Evolutionary conservation across 2,113 vertebrate species (phyloP).

Genomic region (Corvus moneduloides): DNA sequence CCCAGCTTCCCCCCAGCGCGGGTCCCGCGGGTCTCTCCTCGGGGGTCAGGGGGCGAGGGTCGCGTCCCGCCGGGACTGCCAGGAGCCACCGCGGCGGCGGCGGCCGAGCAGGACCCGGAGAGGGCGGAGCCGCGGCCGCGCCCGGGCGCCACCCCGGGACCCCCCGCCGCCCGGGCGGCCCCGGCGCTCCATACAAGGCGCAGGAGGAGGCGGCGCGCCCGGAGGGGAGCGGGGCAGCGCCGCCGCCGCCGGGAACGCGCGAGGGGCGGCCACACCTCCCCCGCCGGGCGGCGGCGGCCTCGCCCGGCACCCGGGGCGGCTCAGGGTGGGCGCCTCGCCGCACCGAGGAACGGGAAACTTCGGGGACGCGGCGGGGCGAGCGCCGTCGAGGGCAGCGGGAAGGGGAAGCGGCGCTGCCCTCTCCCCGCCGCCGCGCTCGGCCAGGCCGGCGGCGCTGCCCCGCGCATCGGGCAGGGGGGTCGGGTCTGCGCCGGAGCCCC

Average conservation of each 20-base stretch:
- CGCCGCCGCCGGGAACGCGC: neutral
- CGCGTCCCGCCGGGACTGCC: neutral
- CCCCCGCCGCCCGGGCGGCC: neutral
- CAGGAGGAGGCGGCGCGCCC: neutral
- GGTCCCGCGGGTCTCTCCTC: neutral
- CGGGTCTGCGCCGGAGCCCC: neutral
- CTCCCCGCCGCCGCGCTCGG: no score
- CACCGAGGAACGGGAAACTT: no score
- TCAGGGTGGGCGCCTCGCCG: no score
- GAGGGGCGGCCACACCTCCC: no score
- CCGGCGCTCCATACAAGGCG: neutral
- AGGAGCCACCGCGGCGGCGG: neutral
- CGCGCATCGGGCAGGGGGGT: no score
- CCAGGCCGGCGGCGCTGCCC: no score
- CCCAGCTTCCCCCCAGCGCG: neutral
- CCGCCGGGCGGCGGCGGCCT: no score
- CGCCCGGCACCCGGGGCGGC: no score
- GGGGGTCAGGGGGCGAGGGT: neutral
- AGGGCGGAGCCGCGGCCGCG: neutral
- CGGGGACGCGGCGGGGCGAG: no score
- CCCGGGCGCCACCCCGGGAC: neutral
- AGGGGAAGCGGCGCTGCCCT: no score
- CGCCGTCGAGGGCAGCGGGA: no score
- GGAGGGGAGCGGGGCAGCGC: neutral
- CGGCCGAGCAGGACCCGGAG: neutral